phyloP scores from a whole-genome alignment of 1,140 invertebrate genomes.

The Cyphomyrmex costatus region DNA sequence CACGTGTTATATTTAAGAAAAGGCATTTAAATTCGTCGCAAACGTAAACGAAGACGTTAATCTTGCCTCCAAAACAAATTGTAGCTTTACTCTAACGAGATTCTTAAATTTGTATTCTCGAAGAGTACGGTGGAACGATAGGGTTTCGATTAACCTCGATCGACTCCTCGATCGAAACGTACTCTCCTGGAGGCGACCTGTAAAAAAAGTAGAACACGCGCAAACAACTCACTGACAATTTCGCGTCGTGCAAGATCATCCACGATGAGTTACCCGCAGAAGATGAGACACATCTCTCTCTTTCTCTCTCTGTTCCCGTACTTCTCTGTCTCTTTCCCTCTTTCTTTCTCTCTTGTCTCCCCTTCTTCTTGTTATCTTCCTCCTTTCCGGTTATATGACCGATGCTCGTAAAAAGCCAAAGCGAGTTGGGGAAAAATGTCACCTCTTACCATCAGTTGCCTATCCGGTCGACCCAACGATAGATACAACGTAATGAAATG shows the following conservation, averaged over 20 bases:
- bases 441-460: neutral
- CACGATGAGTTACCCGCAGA: neutral
- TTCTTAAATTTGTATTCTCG: conserved; percentile 27
- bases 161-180: conserved; percentile 19
- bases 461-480: conserved; percentile 20
- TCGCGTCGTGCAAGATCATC: conserved; percentile 28
- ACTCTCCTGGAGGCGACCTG: neutral
- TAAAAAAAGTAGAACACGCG: conserved; percentile 38
- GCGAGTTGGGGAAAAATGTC: conserved; percentile 34
- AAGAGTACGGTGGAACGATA: neutral
- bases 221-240: conserved; percentile 34
- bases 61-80: neutral
- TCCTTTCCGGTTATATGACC: conserved; percentile 36
- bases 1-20: neutral
- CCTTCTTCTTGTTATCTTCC: neutral
- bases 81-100: conserved; percentile 1
- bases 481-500: conserved; percentile 67
- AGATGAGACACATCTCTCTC: conserved; percentile 30
- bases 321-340: neutral
- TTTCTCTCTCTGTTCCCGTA: neutral
- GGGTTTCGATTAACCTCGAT: conserved; percentile 50
- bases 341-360: too few relatives aligned
- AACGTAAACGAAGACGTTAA: neutral
- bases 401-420: conserved; percentile 57
- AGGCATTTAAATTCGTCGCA: neutral